A percentile compares a stretch with the other conserved stretches of the same genome.
Conservation (phyloP, 2,113 vertebrate genomes). For the Australoheros scitulus region DNA sequence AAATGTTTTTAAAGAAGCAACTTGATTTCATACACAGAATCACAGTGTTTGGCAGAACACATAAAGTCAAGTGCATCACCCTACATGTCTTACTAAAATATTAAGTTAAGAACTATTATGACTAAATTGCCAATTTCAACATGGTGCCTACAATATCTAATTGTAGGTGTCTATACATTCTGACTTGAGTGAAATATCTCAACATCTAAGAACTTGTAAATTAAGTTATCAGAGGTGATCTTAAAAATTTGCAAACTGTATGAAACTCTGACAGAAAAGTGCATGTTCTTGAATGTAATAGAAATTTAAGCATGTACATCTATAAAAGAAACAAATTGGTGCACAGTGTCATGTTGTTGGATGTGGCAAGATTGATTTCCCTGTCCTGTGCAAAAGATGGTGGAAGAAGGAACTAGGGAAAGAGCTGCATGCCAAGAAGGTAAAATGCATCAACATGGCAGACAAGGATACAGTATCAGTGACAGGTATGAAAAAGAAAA, state of each 20-base stretch:
- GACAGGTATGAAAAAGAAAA: background rate
- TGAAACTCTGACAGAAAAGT: background rate
- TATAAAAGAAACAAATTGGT: background rate
- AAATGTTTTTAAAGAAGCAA: background rate
- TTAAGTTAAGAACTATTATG: background rate
- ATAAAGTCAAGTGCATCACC: background rate
- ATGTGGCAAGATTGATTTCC: background rate
- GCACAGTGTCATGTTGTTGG: background rate
- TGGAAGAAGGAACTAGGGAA: background rate
- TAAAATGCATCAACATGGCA: background rate
- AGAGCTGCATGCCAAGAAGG: background rate
- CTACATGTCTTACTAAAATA: background rate
- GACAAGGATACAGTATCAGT: slow-evolving; percentile 7
- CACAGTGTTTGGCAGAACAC: background rate
- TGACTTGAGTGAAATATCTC: background rate
- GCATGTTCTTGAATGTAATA: background rate
- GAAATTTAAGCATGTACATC: background rate
- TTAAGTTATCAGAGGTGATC: background rate
- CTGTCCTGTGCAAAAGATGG: background rate
- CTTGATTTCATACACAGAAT: background rate
- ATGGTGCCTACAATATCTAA: background rate
- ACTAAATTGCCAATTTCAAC: background rate
- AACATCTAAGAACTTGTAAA: background rate
- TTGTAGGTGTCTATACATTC: background rate
- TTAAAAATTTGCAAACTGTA: background rate